Percentiles rank a stretch among this genome's conserved stretches.
These are phyloP conservation scores for Cettia cetti DNA, from an alignment of 2,113 vertebrate genomes.

Conservation along the genomic window DNA sequence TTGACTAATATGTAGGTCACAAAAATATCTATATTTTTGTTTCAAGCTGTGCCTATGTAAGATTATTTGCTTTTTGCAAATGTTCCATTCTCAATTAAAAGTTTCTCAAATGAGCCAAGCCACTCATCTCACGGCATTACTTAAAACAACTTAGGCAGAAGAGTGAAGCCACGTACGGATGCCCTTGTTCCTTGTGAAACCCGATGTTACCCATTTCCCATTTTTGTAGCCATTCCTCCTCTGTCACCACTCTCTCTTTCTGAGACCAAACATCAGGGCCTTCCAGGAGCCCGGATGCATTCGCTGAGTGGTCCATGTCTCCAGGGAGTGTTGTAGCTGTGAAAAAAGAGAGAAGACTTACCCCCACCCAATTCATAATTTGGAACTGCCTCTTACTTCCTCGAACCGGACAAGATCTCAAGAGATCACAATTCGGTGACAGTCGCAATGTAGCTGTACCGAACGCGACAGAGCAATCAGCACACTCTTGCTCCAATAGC, in stretches of 20 bases:
- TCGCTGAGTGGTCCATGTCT: constrained; percentile 25
- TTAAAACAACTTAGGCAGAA: not conserved
- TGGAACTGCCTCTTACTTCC: not conserved
- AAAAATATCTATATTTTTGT: not conserved
- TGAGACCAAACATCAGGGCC: not conserved
- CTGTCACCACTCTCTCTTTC: constrained; percentile 61
- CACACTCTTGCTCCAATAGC: accelerated
- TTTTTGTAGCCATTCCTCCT: constrained; percentile 79
- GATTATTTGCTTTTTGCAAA: not conserved
- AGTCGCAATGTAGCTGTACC: accelerated
- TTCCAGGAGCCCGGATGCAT: not conserved
- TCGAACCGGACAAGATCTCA: not conserved
- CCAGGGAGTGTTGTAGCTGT: not conserved
- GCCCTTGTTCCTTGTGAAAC: constrained; percentile 77
- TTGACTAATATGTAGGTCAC: not conserved
- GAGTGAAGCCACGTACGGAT: constrained; percentile 71
- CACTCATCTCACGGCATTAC: not conserved
- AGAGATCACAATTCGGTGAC: too few species aligned
- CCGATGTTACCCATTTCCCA: constrained; percentile 73
- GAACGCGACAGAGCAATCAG: accelerated
- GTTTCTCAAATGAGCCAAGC: not conserved
- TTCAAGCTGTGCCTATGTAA: not conserved
- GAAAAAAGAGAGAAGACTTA: not conserved
- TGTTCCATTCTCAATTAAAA: not conserved
- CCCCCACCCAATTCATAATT: accelerated